phyloP scores from a whole-genome alignment of 1,140 invertebrate species.

The Penaeus vannamei region DNA sequence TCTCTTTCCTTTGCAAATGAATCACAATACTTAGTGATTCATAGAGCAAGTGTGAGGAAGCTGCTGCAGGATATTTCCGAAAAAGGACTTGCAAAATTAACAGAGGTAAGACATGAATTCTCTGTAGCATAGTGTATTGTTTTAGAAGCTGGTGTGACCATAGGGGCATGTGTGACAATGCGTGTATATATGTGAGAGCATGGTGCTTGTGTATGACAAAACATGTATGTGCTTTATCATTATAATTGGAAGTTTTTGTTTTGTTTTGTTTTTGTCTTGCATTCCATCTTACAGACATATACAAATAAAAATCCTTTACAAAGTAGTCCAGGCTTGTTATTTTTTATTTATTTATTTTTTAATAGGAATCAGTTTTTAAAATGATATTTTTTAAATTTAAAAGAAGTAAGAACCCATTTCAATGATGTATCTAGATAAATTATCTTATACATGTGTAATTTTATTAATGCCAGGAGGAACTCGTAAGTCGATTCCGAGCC shows the following conservation, averaged over 20 bases:
- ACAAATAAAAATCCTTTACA: too few relatives aligned
- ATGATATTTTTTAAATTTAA: too few relatives aligned
- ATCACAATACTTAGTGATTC: constrained; percentile 89
- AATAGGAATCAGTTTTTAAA: too few relatives aligned
- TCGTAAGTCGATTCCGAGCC: constrained; percentile 75
- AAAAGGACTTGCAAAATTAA: constrained; percentile 70
- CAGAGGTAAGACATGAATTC: constrained; percentile 41
- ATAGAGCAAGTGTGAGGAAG: constrained; percentile 82
- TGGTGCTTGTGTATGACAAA: too few relatives aligned
- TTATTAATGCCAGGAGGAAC: constrained; percentile 71
- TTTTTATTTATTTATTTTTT: too few relatives aligned
- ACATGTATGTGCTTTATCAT: too few relatives aligned
- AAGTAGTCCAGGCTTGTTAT: too few relatives aligned
- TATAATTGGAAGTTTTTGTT: too few relatives aligned
- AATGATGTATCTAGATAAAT: neutral
- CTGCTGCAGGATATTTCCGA: constrained; percentile 77
- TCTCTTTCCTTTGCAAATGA: constrained; percentile 85
- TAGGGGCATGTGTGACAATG: neutral
- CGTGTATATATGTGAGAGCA: too few relatives aligned
- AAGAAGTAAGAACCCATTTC: too few relatives aligned
- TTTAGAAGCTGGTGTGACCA: neutral
- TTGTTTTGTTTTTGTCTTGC: too few relatives aligned
- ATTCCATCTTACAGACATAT: too few relatives aligned
- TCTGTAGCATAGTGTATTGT: neutral
- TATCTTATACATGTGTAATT: neutral